Evolutionary conservation across 2,113 vertebrate genomes (phyloP), one percentile per base, ranked within the genome.

Genomic region (Clinocottus analis): DNA sequence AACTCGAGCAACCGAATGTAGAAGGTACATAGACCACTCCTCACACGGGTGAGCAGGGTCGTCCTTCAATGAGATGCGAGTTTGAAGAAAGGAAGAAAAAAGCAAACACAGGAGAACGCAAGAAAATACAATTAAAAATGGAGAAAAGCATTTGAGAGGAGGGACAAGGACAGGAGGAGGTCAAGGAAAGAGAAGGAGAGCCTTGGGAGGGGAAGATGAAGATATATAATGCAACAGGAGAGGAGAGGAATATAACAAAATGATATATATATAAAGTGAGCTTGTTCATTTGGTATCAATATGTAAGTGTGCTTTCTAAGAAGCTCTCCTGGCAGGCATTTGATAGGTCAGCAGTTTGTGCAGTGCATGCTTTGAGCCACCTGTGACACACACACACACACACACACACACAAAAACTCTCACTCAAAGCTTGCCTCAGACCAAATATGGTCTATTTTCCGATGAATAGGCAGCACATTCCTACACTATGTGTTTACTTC

Each of bases 321-420:
- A 84, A 64, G 79, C 66, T 90, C 62, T 85, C 71, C 84, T 82
- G 83, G 81, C 81, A 83, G 80, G 68, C 67, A 61, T 90, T 79
- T 81, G 78, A 87, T 85, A 72, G 83, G 73, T 73, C 82, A 85
- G 73, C 77, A 88, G 84, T 77, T 77, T 60, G 14, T 75, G 75
- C 69, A 66, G 65, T 72, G 80, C 77, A 70, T 73, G 73, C 82
- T 76, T 78, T 61, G 67, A 90, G 72, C 91, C 90, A 83, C 85
- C 87, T 90, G 86, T 79, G 69, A 21, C 23, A 41, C 59, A 41
- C 33, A 25, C 63, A 66, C 55, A 60, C 58, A 39, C 41, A 63
- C 23, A 56, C 21, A 13, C 68, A 21, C 73, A 25, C 69, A 29
- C 75, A 39, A 14, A 31, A 31, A 37, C 67, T 25, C 12, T 19